Percentiles rank a stretch among this genome's conserved stretches.
Evolutionary conservation across 1,140 invertebrate genomes (phyloP).

Genomic region (Pogonomyrmex californicus): DNA sequence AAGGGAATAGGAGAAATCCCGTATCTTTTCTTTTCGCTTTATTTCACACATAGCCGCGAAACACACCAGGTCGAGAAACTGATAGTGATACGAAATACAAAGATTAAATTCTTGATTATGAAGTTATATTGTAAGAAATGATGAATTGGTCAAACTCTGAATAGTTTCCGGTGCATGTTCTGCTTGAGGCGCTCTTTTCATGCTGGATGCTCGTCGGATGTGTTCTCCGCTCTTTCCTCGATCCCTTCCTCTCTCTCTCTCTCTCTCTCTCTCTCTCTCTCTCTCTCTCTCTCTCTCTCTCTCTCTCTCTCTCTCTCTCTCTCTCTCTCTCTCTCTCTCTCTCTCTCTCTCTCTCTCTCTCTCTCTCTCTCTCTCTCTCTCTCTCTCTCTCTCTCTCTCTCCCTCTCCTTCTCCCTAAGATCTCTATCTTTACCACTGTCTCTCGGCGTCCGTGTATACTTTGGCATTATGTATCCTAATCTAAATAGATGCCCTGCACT

Average conservation of each 20-base stretch:
- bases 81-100: neutral
- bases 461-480: slow-evolving; percentile 69
- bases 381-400: slow-evolving; percentile 49
- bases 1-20: neutral
- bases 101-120: neutral
- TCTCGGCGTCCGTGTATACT: slow-evolving; percentile 55
- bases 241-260: slow-evolving; percentile 34
- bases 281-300: neutral
- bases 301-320: slow-evolving; percentile 47
- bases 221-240: slow-evolving; percentile 24
- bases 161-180: neutral
- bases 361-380: neutral
- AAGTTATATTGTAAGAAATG: slow-evolving; percentile 6
- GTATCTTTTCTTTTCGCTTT: neutral
- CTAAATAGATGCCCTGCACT: slow-evolving; percentile 75
- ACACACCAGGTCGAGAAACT: neutral
- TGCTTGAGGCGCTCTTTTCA: neutral
- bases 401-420: slow-evolving; percentile 8
- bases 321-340: slow-evolving; percentile 40
- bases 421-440: slow-evolving; percentile 39
- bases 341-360: slow-evolving; percentile 28
- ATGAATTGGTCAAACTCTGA: neutral
- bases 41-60: neutral
- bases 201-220: neutral
- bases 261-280: slow-evolving; percentile 28